Evolutionary conservation across 1,140 invertebrate genomes (phyloP), one percentile per base, ranked within the genome.

Genomic region (Parapsyche elsis): DNA sequence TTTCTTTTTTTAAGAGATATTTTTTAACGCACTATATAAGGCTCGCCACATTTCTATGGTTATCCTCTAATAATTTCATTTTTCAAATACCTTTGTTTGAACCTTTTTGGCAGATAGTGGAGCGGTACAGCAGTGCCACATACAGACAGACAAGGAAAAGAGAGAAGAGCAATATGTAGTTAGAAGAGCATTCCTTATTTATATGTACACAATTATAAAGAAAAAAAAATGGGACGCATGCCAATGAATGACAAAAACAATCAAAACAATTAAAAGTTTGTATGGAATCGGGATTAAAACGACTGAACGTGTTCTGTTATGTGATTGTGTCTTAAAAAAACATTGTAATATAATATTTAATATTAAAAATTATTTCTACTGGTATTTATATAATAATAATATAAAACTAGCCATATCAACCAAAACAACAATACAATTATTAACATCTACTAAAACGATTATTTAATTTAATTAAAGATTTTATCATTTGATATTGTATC

Each of bases 91-190:
- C 82, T 83, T 83, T 74, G 80, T 81, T 81, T 83, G 82, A 83
- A 83, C 82, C 82, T 83, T 83, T 83, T 83, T 83, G 82, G 82
- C 82, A 83, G 82, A 83, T 81, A 83, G 82, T 79, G 75, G 80
- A 83, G 78, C 82, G 45, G 82, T 80, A 83, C 82, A 83, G 82
- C 82, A 76, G 80, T 83, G 82, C 82, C 82, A 83, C 82, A 83
- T 81, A 83, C 80, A 83, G 82, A 83, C 80, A 83, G 82, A 83
- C 82, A 83, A 83, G 82, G 82, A 81, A 77, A 81, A 83, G 80
- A 81, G 78, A 81, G 78, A 64, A 83, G 80, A 79, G 59, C 70
- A 74, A 79, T 83, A n/a, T n/a, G n/a, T n/a, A 83, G 82, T 83
- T 83, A 83, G 82, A 83, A 81, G 78, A 70, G 82, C 82, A 83